phyloP scores from a whole-genome alignment of 1,140 invertebrate species.

The Drosophila albomicans region DNA sequence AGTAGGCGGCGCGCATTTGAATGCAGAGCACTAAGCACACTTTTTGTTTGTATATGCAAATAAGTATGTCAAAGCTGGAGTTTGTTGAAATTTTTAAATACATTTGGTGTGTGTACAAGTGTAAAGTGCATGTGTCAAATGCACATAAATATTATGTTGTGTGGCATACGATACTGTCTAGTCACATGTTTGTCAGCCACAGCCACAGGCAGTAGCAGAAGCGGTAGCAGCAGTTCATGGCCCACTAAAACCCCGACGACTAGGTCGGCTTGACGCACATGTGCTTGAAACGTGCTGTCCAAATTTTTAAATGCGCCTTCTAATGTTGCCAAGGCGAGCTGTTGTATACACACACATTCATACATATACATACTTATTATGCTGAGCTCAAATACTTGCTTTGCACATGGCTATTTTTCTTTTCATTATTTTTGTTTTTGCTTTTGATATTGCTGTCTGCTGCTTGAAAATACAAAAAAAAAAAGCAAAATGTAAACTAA shows the following conservation, averaged over 20 bases:
- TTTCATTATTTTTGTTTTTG: not conserved
- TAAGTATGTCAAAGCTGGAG: no score
- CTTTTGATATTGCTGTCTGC: not conserved
- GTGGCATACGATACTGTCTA: not conserved
- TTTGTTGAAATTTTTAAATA: not conserved
- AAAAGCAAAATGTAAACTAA: constrained; percentile 38
- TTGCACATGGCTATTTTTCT: not conserved
- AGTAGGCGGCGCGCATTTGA: constrained; percentile 1
- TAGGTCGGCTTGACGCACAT: constrained; percentile 10
- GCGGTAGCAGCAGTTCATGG: constrained; percentile 19
- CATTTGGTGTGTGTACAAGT: not conserved
- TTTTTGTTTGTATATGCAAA: not conserved
- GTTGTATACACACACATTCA: not conserved
- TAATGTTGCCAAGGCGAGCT: constrained; percentile 26
- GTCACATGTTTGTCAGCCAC: constrained; percentile 8
- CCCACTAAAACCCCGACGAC: not conserved
- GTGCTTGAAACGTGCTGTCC: constrained; percentile 41
- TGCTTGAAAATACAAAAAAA: constrained; percentile 27
- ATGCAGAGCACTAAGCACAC: not conserved
- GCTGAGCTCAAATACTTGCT: no score
- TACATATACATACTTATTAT: not conserved
- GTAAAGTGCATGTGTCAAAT: not conserved
- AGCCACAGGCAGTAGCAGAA: no score
- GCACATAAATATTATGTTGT: not conserved
- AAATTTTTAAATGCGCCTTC: constrained; percentile 17